Conservation (phyloP, 2,113 vertebrate species). For the Phalacrocorax brasilianus region DNA sequence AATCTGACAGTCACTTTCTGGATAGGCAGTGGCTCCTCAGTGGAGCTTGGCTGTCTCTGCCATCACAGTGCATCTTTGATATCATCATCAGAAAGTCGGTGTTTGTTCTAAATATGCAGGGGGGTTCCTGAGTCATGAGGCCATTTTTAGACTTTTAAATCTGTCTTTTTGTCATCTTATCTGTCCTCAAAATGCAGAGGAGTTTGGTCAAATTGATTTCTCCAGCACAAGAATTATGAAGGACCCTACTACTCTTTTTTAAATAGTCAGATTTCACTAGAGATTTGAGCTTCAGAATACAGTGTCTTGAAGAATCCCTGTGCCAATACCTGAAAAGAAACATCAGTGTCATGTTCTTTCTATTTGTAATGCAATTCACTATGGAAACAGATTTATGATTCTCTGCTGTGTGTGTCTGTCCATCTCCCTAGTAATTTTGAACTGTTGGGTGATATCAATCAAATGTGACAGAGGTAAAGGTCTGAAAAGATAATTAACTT, state of each 20-base stretch:
- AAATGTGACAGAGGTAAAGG: not conserved
- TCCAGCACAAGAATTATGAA: not conserved
- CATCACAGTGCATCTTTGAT: not conserved
- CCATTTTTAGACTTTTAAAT: not conserved
- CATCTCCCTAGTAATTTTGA: not conserved
- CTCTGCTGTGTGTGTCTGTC: conserved; percentile 5
- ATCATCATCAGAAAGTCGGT: not conserved
- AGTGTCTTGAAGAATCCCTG: not conserved
- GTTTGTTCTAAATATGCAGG: rapidly evolving
- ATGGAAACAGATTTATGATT: conserved; percentile 22
- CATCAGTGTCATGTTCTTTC: conserved; percentile 19
- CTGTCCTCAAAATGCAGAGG: not conserved
- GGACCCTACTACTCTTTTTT: not conserved
- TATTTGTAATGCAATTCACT: conserved; percentile 40
- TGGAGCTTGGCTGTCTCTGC: not conserved
- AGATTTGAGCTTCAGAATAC: not conserved
- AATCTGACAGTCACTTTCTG: not conserved
- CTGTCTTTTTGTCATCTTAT: not conserved
- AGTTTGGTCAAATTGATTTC: conserved; percentile 17
- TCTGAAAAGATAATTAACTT: conserved; percentile 15
- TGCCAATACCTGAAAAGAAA: conserved; percentile 10
- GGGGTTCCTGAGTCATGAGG: not conserved
- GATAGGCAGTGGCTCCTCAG: not conserved
- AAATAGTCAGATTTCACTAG: not conserved
- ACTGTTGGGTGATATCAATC: not conserved